A percentile compares a stretch with the other conserved stretches of the same genome.
These are phyloP conservation scores for Bombus haemorrhoidalis DNA, from an alignment of 1,140 invertebrate species.

Conservation along the genomic window DNA sequence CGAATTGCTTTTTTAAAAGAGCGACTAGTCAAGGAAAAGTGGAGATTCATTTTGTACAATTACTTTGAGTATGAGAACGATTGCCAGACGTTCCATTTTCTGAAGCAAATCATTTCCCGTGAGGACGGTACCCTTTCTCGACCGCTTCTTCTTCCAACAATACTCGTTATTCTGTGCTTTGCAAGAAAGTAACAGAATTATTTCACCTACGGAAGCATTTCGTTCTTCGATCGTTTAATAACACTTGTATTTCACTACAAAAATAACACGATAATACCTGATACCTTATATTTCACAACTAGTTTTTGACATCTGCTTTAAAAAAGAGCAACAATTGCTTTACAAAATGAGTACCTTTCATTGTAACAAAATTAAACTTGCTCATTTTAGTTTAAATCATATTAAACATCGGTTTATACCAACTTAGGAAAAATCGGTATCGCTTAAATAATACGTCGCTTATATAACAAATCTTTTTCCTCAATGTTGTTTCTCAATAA, in stretches of 20 bases:
- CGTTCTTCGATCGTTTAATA: background rate
- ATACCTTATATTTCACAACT: background rate
- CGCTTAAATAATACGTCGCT: no score
- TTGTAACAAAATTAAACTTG: no score
- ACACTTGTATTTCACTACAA: background rate
- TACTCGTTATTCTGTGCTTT: background rate
- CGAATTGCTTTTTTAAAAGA: background rate
- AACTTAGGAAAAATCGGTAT: no score
- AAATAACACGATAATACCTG: background rate
- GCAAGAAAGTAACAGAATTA: background rate
- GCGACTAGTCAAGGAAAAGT: background rate
- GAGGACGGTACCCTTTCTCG: slow-evolving; percentile 15
- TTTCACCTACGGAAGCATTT: background rate
- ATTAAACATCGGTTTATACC: no score
- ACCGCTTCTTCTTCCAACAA: background rate
- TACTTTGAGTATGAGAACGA: background rate
- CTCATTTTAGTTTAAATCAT: no score
- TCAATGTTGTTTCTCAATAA: no score
- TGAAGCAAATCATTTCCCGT: slow-evolving; percentile 17
- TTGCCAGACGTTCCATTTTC: background rate
- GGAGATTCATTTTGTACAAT: slow-evolving; percentile 2
- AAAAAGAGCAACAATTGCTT: no score
- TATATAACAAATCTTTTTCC: background rate
- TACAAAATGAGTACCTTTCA: background rate
- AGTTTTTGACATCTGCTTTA: background rate